Base-by-base conservation (phyloP, 2,888 invertebrate genomes). In the Panopea generosa region DNA sequence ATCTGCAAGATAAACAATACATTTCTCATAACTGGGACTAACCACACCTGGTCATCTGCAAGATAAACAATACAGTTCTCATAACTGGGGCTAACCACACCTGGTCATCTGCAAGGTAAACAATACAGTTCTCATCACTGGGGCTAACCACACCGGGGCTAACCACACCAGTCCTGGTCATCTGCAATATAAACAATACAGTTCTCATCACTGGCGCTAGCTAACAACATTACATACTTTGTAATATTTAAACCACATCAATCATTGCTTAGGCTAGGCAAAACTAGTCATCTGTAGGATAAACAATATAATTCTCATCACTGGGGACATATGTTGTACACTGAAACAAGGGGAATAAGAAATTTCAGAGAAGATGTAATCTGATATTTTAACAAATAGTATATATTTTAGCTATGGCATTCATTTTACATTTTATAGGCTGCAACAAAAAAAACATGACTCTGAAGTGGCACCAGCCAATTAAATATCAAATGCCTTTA, bases 111-210 rank as follows among this genome's bases (percentile, higher is more conserved):
- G 49, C 24, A 66, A 66, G 14, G 11, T 33, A 33, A 33, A 33
- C 95, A 85, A 63, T 96, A 93, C 84, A 96, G 67, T 70, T 43
- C 92, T 86, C 38, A 97, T 95, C 7, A 94, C 92, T 72, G 96
- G 95, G 55, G 96, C 95, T 85, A 97, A 92, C 95, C 97, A 97
- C 72, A 94, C 69, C 72, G 96, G 95, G 55, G 96, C 95, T 85
- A 97, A 92, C 95, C 97, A 97, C 72, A 94, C 69, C 22, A 90
- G 86, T 63, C 83, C 22, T 90, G 87, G 63, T 83, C 85, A 60
- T 85, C 91, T 91, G 88, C 4, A 77, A 79, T 26, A 43, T 24
- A 33, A 55, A 4, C 33, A 38, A 71, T 18, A 38, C 33, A 33
- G 11, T 24, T 18, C 47, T 3, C 14, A 45, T 55, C 11, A 27